These are phyloP conservation scores for Melopsittacus undulatus DNA, from an alignment of 2,797 vertebrate genomes.

Conservation along the genomic window DNA sequence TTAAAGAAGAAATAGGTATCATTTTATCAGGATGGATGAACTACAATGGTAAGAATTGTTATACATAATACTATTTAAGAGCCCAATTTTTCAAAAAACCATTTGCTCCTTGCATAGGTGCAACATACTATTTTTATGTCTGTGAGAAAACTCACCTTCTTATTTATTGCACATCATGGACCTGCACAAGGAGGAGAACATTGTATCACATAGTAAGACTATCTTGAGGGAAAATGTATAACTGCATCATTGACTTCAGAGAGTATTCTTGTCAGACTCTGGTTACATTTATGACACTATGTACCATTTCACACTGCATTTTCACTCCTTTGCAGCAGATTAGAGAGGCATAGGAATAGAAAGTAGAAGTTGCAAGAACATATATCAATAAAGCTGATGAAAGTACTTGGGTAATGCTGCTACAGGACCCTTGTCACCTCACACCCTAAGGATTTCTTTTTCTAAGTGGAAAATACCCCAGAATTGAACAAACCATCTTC, in stretches of 20 bases:
- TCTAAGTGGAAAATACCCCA: neutral
- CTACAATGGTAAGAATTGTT: slow-evolving; percentile 9
- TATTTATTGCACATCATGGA: neutral
- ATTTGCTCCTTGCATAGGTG: slow-evolving; percentile 31
- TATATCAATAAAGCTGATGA: neutral
- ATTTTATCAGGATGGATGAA: slow-evolving; percentile 64
- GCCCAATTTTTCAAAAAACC: slow-evolving; percentile 41
- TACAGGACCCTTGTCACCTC: neutral
- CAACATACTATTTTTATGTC: neutral
- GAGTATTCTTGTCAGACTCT: neutral
- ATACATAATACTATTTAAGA: slow-evolving; percentile 5
- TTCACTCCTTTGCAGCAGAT: neutral
- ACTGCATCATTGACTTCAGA: neutral
- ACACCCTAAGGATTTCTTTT: neutral
- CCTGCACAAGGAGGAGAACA: neutral
- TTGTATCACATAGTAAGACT: neutral
- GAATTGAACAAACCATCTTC: neutral
- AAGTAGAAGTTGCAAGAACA: neutral
- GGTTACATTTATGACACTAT: neutral
- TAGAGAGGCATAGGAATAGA: neutral
- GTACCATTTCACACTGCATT: neutral
- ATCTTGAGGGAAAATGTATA: neutral
- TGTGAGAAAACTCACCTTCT: neutral
- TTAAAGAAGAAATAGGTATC: slow-evolving; percentile 58
- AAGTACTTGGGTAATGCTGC: neutral